A percentile compares a stretch with the other conserved stretches of the same genome.
Conservation (phyloP, 2,113 vertebrate species). For the Scytalopus superciliaris region DNA sequence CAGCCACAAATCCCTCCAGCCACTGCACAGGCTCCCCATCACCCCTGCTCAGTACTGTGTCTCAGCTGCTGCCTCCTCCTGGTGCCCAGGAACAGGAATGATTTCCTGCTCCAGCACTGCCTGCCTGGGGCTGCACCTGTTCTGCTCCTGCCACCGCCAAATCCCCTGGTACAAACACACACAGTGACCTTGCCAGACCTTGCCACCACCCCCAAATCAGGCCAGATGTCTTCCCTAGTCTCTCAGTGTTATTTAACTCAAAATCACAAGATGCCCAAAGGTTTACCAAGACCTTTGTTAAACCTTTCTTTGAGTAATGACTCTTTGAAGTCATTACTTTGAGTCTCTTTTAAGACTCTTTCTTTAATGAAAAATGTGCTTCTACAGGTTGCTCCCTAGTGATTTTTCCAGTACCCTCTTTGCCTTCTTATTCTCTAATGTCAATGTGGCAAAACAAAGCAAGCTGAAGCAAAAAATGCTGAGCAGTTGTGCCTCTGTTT, state of each 20-base stretch:
- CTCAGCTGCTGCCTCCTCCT: not conserved
- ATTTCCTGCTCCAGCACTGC: not conserved
- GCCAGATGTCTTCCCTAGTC: not conserved
- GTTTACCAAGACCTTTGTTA: not conserved
- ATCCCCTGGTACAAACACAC: not conserved
- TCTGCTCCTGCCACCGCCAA: not conserved
- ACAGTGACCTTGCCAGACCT: slow-evolving; percentile 1
- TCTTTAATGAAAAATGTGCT: not conserved
- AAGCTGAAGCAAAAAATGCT: not conserved
- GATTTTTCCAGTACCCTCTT: not conserved
- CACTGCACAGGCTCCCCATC: not conserved
- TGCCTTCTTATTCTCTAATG: not conserved
- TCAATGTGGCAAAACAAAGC: not conserved
- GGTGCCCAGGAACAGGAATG: not conserved
- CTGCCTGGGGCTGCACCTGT: slow-evolving; percentile 17
- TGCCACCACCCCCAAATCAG: accelerated
- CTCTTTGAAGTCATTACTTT: not conserved
- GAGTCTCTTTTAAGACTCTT: not conserved
- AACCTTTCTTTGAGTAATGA: not conserved
- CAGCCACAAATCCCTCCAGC: not conserved
- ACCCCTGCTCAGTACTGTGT: not conserved
- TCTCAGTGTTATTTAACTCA: not conserved
- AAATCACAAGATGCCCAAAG: not conserved
- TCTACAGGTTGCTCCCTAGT: not conserved
- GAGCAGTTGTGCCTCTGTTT: not conserved